Conservation (phyloP, 2,113 vertebrate species). For the Xiphophorus maculatus region DNA sequence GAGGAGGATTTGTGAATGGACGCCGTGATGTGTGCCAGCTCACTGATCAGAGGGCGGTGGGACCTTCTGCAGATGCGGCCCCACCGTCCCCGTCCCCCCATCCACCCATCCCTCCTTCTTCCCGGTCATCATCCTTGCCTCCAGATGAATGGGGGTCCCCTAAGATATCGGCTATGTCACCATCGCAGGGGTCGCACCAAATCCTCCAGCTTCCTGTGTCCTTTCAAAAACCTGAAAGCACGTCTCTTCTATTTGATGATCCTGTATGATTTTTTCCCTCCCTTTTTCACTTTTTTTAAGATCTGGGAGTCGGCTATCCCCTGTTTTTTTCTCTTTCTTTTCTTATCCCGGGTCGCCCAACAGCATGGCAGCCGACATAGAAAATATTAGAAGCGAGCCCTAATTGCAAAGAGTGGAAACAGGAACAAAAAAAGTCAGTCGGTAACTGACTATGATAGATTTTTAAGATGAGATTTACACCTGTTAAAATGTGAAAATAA, state of each 20-base stretch:
- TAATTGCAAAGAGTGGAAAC: conserved; percentile 19
- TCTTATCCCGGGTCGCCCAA: conserved; percentile 43
- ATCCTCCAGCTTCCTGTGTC: conserved; percentile 70
- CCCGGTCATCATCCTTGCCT: conserved; percentile 48
- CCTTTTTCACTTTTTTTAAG: conserved; percentile 47
- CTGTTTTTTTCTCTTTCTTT: conserved; percentile 16
- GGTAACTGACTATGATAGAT: background rate
- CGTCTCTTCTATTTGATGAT: conserved; percentile 69
- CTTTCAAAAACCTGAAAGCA: conserved; percentile 56
- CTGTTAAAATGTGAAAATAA: background rate
- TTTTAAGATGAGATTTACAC: background rate
- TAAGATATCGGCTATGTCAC: conserved; percentile 70
- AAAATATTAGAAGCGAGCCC: conserved; percentile 34
- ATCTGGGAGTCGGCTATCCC: conserved; percentile 21
- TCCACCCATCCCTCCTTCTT: conserved; percentile 17
- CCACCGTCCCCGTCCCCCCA: background rate
- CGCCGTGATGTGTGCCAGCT: conserved; percentile 81
- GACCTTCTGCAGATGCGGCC: conserved; percentile 80
- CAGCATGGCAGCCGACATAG: conserved; percentile 45
- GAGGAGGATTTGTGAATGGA: conserved; percentile 86
- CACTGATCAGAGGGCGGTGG: conserved; percentile 80
- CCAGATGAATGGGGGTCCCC: conserved; percentile 71
- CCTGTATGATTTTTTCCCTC: conserved; percentile 57
- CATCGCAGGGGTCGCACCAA: conserved; percentile 72
- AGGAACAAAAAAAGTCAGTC: conserved; percentile 14